A percentile compares a stretch with the other conserved stretches of the same genome.
phyloP scores from a whole-genome alignment of 2,888 invertebrate species.

The Disparrhopalites patrizii region DNA sequence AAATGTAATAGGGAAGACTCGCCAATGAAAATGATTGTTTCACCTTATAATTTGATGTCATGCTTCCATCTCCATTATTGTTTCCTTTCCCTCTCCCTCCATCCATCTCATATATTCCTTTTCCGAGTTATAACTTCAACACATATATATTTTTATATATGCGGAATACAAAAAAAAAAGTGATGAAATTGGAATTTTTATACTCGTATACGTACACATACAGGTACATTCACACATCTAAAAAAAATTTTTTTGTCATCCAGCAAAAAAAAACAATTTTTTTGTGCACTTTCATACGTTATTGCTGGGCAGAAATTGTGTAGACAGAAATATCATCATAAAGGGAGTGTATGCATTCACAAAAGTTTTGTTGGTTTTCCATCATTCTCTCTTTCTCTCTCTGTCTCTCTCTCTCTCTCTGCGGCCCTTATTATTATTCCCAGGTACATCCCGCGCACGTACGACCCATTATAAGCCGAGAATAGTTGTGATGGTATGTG shows the following conservation, averaged over 20 bases:
- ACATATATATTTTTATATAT: neutral
- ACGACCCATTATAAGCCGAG: no score
- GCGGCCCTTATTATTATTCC: no score
- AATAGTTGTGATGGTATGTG: no score
- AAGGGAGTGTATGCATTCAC: no score
- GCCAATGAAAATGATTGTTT: constrained; percentile 27
- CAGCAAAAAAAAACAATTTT: no score
- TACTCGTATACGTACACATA: no score
- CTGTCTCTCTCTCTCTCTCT: constrained; percentile 5
- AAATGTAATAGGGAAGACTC: constrained; percentile 11
- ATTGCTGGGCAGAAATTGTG: neutral
- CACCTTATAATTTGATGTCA: constrained; percentile 28
- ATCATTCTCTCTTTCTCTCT: neutral
- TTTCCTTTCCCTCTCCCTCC: neutral
- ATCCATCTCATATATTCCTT: no score
- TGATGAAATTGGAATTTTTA: neutral
- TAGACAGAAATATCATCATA: constrained; percentile 1
- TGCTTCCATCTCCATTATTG: constrained; percentile 26
- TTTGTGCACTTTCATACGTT: no score
- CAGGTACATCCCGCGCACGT: no score
- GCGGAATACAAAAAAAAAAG: neutral
- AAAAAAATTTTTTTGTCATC: no score
- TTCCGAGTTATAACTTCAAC: neutral
- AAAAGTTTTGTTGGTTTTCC: neutral
- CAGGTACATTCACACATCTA: no score